Base-by-base conservation (phyloP, 35 echinoderm and acorn worm species). In the Apostichopus parvimensis region DNA sequence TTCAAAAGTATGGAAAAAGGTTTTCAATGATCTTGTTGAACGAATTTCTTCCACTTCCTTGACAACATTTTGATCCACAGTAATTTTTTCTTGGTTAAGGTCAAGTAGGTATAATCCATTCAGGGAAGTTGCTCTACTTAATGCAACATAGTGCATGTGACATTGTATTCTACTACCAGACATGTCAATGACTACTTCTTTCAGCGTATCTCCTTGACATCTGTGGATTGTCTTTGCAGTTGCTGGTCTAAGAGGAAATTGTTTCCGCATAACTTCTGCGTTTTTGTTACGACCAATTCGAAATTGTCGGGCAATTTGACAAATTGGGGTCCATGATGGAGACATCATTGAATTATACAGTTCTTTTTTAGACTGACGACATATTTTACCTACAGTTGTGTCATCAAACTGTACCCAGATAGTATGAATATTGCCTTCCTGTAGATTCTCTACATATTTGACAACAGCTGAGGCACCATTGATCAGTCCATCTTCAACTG, bases 391-490 rank as follows among this genome's bases (percentile, higher is more conserved):
- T 57, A 88, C 79, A 9, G 7, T 57, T 9, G 11, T 45, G 73
- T 88, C 56, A 64, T 79, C 75, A 93, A 93, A 93, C 58, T 93
- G 20, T 15, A 93, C 25, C 92, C 83, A 85, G 28, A 92, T 56
- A 10, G 65, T 66, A 15, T 55, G 53, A 20, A 83, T 57, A 7
- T 57, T 1, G 58, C 58, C 58, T 60, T 56, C 15, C 58, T 64
- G 15, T 6, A 57, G 6, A 84, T 84, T 68, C 5, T 64, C 5
- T 59, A 84, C 54, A 9, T 21, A 23, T 52, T 92, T 92, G 53
- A 85, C n/a, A 68, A 57, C 23, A 64, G 56, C 79, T 65, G 57
- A 57, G 62, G 91, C 12, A 83, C 91, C 80, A 85, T 92, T 92
- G 6, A 83, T 62, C 12, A 92, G 14, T 24, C 91, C 91, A 73